These are phyloP conservation scores for Budorcas taxicolor DNA, from an alignment of 2,113 vertebrate genomes.

Conservation along the genomic window DNA sequence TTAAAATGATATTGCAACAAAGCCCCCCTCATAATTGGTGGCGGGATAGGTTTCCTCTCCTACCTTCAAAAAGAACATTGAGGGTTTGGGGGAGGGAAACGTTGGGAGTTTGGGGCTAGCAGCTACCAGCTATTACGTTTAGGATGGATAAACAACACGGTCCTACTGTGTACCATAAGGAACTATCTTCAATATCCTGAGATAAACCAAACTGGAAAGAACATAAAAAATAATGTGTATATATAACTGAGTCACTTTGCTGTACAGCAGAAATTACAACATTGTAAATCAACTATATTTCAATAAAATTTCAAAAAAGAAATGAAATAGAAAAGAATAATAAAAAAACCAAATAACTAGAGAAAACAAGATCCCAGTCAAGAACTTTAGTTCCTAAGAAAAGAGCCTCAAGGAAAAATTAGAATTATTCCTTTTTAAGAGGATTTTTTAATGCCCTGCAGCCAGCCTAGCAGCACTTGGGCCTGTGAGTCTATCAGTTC, in stretches of 20 bases:
- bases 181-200: neutral
- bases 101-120: neutral
- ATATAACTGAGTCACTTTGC: neutral
- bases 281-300: neutral
- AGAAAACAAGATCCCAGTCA: neutral
- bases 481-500: neutral
- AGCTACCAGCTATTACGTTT: neutral
- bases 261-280: neutral
- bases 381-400: neutral
- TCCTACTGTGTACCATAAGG: neutral
- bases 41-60: neutral
- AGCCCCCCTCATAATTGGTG: neutral
- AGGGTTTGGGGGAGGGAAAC: neutral
- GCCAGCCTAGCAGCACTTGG: neutral
- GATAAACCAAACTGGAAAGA: neutral
- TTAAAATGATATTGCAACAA: neutral
- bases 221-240: neutral
- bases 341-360: neutral
- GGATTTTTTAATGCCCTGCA: neutral
- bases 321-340: neutral
- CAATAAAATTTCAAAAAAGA: neutral
- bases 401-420: neutral
- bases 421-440: neutral
- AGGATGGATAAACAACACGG: neutral
- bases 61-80: neutral